Evolutionary conservation across 2,113 vertebrate genomes (phyloP).

Genomic region (Actenoides hombroni): DNA sequence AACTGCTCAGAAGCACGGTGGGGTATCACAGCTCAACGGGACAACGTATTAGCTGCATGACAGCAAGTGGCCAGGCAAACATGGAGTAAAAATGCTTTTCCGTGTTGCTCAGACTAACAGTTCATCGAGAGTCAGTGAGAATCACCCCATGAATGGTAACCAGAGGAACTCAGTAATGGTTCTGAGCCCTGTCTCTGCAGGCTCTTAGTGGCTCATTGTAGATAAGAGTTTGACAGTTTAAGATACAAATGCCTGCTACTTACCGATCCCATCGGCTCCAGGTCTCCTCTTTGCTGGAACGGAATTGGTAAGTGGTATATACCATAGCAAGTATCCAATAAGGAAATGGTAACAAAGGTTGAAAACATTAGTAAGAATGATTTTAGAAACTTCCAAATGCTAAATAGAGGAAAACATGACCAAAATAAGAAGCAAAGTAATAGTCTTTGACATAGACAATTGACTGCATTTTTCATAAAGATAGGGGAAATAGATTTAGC

Average conservation of each 20-base stretch:
- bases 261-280: background rate
- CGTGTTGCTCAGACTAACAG: background rate
- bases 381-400: background rate
- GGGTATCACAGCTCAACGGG: background rate
- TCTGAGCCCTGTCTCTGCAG: background rate
- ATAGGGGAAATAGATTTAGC: background rate
- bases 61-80: background rate
- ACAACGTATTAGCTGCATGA: rapidly evolving
- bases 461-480: background rate
- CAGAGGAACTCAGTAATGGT: background rate
- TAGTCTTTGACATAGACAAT: background rate
- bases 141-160: background rate
- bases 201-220: background rate
- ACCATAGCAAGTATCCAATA: background rate
- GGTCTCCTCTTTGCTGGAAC: rapidly evolving
- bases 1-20: rapidly evolving
- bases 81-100: background rate
- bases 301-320: background rate
- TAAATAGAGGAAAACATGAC: background rate
- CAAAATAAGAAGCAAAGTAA: background rate
- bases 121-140: background rate
- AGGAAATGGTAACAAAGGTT: background rate
- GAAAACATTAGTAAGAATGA: background rate
- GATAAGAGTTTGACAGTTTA: background rate
- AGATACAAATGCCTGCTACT: background rate